Evolutionary conservation across 2,113 vertebrate genomes (phyloP).

Genomic region (Indri indri): DNA sequence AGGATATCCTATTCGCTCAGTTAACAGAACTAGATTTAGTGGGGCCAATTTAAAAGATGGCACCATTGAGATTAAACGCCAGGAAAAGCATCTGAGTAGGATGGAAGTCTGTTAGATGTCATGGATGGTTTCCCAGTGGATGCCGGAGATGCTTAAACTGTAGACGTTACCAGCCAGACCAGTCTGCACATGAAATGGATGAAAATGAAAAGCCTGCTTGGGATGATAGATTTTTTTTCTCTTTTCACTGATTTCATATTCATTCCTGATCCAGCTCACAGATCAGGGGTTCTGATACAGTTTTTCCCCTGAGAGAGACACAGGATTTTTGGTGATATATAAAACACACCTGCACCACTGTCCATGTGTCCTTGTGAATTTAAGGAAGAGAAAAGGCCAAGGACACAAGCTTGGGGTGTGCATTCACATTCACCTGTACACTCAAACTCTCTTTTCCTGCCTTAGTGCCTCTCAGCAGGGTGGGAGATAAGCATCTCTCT

Average conservation of each 20-base stretch:
- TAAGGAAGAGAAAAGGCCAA: neutral
- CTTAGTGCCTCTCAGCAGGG: neutral
- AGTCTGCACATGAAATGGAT: neutral
- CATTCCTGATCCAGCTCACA: neutral
- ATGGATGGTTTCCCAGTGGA: neutral
- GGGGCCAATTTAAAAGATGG: neutral
- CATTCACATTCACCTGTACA: neutral
- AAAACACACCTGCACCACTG: neutral
- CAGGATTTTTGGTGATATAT: neutral
- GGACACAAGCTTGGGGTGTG: neutral
- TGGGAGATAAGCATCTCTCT: neutral
- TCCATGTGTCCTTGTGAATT: neutral
- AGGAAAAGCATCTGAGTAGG: neutral
- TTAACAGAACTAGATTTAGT: neutral
- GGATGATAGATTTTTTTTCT: neutral
- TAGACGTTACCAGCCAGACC: neutral
- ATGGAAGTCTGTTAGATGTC: neutral
- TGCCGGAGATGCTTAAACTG: neutral
- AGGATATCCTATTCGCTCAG: neutral
- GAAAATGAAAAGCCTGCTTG: neutral
- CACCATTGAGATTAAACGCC: neutral
- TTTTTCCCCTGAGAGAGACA: neutral
- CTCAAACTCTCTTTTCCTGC: neutral
- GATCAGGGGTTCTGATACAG: neutral
- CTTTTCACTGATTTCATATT: neutral